Conservation (phyloP, 1,140 invertebrate species). For the Papilio glaucus region DNA sequence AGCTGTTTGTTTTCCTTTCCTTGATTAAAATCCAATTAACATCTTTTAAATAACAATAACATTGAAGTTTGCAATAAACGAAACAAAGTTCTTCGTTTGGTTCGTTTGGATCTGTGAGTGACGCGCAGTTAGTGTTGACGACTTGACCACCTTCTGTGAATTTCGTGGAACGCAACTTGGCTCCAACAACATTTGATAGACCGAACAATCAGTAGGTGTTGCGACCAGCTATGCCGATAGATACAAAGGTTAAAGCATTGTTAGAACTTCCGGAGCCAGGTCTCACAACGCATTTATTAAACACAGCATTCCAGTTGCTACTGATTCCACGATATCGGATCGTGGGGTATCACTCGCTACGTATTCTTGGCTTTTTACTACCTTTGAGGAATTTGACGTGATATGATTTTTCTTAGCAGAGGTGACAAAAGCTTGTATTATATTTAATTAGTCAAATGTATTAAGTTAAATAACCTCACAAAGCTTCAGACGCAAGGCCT, state of each 20-base stretch:
- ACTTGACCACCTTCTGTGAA: slow-evolving; percentile 27
- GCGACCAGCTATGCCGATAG: neutral
- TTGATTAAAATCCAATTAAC: too few species aligned
- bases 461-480: too few species aligned
- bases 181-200: slow-evolving; percentile 23
- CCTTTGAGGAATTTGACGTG: too few species aligned
- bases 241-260: slow-evolving; percentile 30
- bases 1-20: too few species aligned
- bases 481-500: too few species aligned
- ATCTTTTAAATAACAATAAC: too few species aligned
- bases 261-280: slow-evolving; percentile 21
- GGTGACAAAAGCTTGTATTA: neutral
- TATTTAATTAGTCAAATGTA: too few species aligned
- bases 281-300: slow-evolving; percentile 7
- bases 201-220: slow-evolving; percentile 19
- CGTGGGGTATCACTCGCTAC: neutral
- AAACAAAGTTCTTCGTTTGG: too few species aligned
- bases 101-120: too few species aligned
- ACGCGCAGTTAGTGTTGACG: slow-evolving; percentile 21
- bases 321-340: slow-evolving; percentile 19
- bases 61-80: slow-evolving; percentile 7
- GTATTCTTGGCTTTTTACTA: neutral
- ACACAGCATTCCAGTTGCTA: slow-evolving; percentile 19
- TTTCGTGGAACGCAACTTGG: slow-evolving; percentile 20
- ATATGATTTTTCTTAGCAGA: too few species aligned